Percentiles rank a stretch among this genome's conserved stretches.
phyloP scores from a whole-genome alignment of 2,113 vertebrate species.

The Leuciscus idus region DNA sequence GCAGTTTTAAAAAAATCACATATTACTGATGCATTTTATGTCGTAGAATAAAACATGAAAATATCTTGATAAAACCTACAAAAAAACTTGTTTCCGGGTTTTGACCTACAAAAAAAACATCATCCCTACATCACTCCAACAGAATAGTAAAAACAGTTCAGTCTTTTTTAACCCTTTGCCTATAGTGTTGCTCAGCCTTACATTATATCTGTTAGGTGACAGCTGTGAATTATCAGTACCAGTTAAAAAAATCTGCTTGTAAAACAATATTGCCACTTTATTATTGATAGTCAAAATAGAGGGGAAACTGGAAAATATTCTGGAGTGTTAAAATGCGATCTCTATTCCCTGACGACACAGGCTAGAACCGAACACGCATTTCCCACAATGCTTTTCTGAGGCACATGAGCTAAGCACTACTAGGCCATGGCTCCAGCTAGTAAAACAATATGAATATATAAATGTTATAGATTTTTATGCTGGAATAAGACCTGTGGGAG shows the following conservation, averaged over 20 bases:
- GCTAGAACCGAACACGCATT: background rate
- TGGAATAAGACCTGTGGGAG: conserved; percentile 66
- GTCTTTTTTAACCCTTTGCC: background rate
- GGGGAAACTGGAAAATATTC: background rate
- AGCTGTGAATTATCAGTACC: background rate
- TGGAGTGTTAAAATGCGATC: background rate
- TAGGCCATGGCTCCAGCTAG: background rate
- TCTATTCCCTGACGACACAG: background rate
- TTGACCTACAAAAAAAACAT: background rate
- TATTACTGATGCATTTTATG: background rate
- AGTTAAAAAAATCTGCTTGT: background rate
- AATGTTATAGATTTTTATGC: background rate
- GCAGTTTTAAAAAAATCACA: background rate
- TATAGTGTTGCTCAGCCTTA: background rate
- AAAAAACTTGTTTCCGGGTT: background rate
- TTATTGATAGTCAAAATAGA: background rate
- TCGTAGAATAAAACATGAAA: background rate
- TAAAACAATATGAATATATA: conserved; percentile 8
- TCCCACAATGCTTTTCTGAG: background rate
- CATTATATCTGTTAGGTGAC: background rate
- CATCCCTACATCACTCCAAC: background rate
- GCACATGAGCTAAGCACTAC: background rate
- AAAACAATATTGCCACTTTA: background rate
- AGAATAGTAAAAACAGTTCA: background rate
- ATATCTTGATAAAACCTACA: background rate